These are phyloP conservation scores for Ophioderma brevispina DNA, from an alignment of 35 echinoderm and acorn worm genomes.

Conservation along the genomic window DNA sequence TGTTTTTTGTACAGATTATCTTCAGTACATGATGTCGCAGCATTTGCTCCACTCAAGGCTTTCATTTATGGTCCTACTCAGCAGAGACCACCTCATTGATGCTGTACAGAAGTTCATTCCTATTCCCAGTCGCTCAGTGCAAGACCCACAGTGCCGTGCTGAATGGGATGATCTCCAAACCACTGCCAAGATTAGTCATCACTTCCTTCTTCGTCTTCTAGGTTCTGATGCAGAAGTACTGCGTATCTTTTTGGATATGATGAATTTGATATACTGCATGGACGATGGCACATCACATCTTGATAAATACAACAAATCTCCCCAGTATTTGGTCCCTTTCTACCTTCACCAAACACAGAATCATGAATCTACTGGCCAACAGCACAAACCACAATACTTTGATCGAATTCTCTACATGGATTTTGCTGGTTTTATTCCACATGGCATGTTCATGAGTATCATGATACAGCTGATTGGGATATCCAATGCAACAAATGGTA, in stretches of 20 bases:
- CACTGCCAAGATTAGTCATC: not conserved
- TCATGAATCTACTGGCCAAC: not conserved
- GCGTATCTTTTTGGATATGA: not conserved
- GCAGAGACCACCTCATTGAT: not conserved
- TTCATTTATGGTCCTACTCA: not conserved
- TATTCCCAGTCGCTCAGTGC: not conserved
- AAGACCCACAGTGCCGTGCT: not conserved
- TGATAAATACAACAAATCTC: not conserved
- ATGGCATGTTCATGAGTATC: not conserved
- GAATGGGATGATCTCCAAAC: not conserved
- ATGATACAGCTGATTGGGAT: not conserved
- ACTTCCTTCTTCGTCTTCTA: not conserved
- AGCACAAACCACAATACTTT: not conserved
- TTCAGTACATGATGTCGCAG: not conserved
- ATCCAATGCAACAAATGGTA: not conserved
- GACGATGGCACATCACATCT: not conserved
- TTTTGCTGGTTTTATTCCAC: not conserved
- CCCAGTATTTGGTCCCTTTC: not conserved
- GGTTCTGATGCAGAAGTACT: not conserved
- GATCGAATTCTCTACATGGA: not conserved
- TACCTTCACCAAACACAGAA: not conserved
- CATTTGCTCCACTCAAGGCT: not conserved
- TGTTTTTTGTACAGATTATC: not conserved
- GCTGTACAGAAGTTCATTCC: not conserved
- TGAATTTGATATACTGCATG: slow-evolving; percentile 8